Conservation (phyloP, 2,797 vertebrate species). For the Karalla daura region DNA sequence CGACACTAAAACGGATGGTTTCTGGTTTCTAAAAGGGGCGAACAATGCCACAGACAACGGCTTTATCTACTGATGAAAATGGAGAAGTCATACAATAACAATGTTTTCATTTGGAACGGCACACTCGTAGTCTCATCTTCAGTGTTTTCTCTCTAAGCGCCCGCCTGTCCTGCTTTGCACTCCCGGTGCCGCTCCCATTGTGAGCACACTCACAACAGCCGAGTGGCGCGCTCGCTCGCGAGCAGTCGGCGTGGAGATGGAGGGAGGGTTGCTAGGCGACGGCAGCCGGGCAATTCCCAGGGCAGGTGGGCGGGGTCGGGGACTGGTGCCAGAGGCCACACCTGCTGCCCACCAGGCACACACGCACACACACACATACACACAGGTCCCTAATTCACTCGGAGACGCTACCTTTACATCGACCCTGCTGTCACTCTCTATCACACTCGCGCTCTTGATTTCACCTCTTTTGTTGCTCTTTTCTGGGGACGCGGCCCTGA, state of each 20-base stretch:
- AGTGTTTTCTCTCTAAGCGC: background rate
- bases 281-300: slow-evolving; percentile 67
- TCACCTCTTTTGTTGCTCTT: slow-evolving; percentile 47
- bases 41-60: background rate
- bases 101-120: background rate
- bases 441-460: slow-evolving; percentile 35
- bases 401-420: slow-evolving; percentile 23
- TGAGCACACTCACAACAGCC: slow-evolving; percentile 43
- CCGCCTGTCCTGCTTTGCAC: background rate
- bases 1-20: background rate
- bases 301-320: slow-evolving; percentile 66
- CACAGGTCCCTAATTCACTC: slow-evolving; percentile 40
- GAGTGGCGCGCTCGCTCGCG: slow-evolving; percentile 34
- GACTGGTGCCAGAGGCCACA: slow-evolving; percentile 63
- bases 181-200: slow-evolving; percentile 19
- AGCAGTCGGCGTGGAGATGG: slow-evolving; percentile 56
- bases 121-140: background rate
- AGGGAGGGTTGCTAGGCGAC: slow-evolving; percentile 73
- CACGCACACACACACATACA: background rate
- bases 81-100: slow-evolving; percentile 8
- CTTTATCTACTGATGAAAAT: background rate
- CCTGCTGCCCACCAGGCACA: slow-evolving; percentile 56
- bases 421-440: slow-evolving; percentile 29
- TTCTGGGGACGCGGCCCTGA: slow-evolving; percentile 29
- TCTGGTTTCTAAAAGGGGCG: background rate